Percentiles rank a stretch among this genome's conserved stretches.
phyloP scores from a whole-genome alignment of 2,888 invertebrate genomes.

The Phoronis australis region DNA sequence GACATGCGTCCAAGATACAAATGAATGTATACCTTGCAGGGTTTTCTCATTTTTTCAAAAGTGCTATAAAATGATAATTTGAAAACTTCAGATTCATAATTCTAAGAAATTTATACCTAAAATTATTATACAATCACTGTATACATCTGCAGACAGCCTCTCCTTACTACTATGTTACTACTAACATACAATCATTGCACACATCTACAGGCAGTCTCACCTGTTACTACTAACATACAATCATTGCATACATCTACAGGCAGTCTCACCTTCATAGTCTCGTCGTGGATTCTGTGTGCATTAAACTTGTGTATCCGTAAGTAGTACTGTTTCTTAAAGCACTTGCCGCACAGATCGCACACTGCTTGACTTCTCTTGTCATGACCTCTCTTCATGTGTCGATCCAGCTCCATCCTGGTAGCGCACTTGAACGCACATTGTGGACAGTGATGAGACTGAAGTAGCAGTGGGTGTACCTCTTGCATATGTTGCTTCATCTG shows the following conservation, averaged over 20 bases:
- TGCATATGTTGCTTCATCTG: no score
- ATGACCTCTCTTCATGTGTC: no score
- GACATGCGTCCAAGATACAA: neutral
- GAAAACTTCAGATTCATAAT: no score
- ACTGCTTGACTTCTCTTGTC: conserved; percentile 3
- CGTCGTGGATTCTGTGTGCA: conserved; percentile 21
- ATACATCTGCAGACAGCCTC: neutral
- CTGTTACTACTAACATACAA: neutral
- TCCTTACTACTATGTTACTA: neutral
- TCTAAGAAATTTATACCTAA: neutral
- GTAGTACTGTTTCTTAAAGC: conserved; percentile 12
- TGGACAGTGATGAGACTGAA: no score
- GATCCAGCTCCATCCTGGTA: no score
- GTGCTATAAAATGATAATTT: no score
- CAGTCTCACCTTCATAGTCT: conserved; percentile 19
- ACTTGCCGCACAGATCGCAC: conserved; percentile 16
- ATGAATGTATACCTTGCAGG: no score
- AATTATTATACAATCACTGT: neutral
- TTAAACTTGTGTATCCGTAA: conserved; percentile 20
- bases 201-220: neutral
- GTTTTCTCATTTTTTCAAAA: no score
- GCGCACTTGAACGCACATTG: no score
- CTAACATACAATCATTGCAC: neutral
- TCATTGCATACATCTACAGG: neutral
- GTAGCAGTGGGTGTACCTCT: no score